Percentiles rank a stretch among this genome's conserved stretches.
Conservation (phyloP, 92 coral and sea anemone genomes). For the Epizoanthus illoricatus region DNA sequence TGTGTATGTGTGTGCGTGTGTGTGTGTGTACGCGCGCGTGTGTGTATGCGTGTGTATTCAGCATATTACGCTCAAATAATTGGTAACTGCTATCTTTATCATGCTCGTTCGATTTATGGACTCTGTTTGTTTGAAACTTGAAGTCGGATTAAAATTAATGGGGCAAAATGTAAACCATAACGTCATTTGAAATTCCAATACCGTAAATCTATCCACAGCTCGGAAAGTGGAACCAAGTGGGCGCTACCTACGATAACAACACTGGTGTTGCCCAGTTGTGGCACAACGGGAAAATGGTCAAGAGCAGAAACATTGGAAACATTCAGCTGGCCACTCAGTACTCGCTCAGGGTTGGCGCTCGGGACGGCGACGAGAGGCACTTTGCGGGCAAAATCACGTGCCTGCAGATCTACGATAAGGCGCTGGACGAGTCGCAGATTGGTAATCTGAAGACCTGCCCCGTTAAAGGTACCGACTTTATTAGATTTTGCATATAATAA, state of each 20-base stretch:
- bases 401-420: constrained; percentile 84
- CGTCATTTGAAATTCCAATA: neutral
- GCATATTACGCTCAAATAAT: no score
- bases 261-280: constrained; percentile 97
- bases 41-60: no score
- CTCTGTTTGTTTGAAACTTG: no score
- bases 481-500: neutral
- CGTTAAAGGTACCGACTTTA: constrained; percentile 67
- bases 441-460: constrained; percentile 93
- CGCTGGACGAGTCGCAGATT: constrained; percentile 89
- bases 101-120: no score
- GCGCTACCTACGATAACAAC: constrained; percentile 96
- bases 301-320: constrained; percentile 95
- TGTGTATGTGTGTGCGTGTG: no score
- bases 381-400: constrained; percentile 93
- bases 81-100: neutral
- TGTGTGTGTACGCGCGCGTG: no score
- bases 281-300: constrained; percentile 99
- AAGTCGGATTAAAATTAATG: no score
- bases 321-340: constrained; percentile 92
- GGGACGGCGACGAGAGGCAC: constrained; percentile 85
- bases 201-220: constrained; percentile 39
- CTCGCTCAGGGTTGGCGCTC: constrained; percentile 89
- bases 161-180: no score
- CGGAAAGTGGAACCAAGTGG: constrained; percentile 97